phyloP scores from a whole-genome alignment of 2,888 invertebrate genomes.

The Cistogaster globosa region DNA sequence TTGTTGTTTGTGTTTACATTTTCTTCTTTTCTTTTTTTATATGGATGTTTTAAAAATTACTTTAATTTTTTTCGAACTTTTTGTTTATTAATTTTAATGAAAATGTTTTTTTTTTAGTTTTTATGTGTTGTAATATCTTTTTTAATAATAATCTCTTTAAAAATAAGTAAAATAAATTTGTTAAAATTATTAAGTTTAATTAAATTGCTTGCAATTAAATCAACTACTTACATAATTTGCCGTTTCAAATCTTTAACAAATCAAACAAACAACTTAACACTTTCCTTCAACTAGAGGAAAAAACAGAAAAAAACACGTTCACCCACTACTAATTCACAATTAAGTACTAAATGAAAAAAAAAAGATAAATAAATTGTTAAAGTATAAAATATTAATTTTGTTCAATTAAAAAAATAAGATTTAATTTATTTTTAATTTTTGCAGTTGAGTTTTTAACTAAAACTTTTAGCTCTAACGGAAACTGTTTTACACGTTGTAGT shows the following conservation, averaged over 20 bases:
- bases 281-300: too few species aligned
- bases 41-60: conserved; percentile 1
- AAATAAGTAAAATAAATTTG: conserved; percentile 4
- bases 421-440: conserved; percentile 46
- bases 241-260: conserved; percentile 1
- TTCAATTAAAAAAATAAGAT: conserved; percentile 43
- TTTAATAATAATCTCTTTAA: too few species aligned
- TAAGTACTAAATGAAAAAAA: conserved; percentile 22
- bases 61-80: conserved; percentile 8
- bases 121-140: conserved; percentile 6
- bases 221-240: not conserved
- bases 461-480: conserved; percentile 15
- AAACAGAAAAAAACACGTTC: not conserved
- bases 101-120: not conserved
- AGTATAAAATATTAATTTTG: conserved; percentile 31
- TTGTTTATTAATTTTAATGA: not conserved
- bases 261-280: not conserved
- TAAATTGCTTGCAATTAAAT: conserved; percentile 44
- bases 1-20: conserved; percentile 49
- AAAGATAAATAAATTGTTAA: conserved; percentile 9
- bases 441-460: conserved; percentile 27
- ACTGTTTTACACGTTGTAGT: not conserved
- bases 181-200: conserved; percentile 21
- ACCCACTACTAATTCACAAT: conserved; percentile 25
- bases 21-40: conserved; percentile 10